These are phyloP conservation scores for Drosophila serrata DNA, from an alignment of 1,140 invertebrate species.

Conservation along the genomic window DNA sequence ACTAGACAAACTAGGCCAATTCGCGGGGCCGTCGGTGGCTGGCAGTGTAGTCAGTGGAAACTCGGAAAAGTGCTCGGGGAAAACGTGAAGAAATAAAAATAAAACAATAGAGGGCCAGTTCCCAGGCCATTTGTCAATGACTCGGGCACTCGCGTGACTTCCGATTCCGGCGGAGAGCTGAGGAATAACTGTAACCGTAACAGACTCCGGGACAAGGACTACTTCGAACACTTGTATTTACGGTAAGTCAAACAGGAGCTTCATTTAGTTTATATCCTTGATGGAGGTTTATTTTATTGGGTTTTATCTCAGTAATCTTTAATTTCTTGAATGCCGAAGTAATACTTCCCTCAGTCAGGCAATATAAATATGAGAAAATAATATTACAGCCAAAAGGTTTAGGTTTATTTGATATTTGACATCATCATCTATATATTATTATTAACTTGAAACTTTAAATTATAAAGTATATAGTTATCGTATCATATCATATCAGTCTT, in stretches of 20 bases:
- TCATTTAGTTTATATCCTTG: not conserved
- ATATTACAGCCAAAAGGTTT: no score
- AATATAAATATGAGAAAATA: no score
- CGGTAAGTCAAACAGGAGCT: constrained; percentile 27
- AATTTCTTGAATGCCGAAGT: not conserved
- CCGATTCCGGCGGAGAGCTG: constrained; percentile 43
- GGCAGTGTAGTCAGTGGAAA: constrained; percentile 10
- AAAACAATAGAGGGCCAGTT: constrained; percentile 43
- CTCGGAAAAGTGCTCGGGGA: constrained; percentile 18
- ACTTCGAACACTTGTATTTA: constrained; percentile 5
- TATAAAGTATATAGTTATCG: not conserved
- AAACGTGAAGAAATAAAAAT: constrained; percentile 37
- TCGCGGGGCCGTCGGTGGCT: constrained; percentile 41
- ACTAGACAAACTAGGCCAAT: constrained; percentile 78
- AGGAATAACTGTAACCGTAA: constrained; percentile 31
- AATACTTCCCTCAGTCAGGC: no score
- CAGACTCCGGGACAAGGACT: constrained; percentile 47
- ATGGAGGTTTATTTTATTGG: not conserved
- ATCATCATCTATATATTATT: no score
- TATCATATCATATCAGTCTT: not conserved
- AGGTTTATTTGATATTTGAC: no score
- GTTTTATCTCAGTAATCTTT: no score
- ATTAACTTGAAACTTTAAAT: not conserved
- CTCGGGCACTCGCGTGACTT: constrained; percentile 71
- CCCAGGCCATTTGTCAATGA: constrained; percentile 77